Conservation (phyloP, 2,113 vertebrate species). For the Hemichromis elongatus region DNA sequence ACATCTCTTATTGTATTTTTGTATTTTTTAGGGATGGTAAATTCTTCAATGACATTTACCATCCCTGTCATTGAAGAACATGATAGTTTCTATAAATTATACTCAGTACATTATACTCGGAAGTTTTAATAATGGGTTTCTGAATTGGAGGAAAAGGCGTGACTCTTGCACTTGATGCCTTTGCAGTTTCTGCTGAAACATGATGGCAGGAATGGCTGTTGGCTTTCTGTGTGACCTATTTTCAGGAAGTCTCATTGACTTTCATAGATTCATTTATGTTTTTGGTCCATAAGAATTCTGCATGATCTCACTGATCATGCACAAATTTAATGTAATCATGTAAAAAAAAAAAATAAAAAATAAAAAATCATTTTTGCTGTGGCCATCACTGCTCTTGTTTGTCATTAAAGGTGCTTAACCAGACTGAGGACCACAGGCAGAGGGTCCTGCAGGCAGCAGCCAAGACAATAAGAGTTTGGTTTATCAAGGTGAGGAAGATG, state of each 20-base stretch:
- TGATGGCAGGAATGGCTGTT: background rate
- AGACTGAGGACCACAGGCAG: slow-evolving; percentile 96
- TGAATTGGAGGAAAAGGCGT: background rate
- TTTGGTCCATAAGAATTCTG: background rate
- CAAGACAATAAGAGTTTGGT: slow-evolving; percentile 94
- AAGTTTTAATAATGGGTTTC: rapidly evolving
- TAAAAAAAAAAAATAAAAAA: rapidly evolving
- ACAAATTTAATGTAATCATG: background rate
- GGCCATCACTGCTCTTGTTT: background rate
- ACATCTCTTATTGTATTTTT: background rate
- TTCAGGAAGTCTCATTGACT: background rate
- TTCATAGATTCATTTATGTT: background rate
- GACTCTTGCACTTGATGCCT: background rate
- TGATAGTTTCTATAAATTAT: background rate
- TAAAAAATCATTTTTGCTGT: background rate
- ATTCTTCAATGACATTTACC: too few relatives aligned
- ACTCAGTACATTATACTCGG: background rate
- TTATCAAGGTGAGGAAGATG: slow-evolving; percentile 99
- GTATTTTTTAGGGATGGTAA: background rate
- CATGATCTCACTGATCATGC: rapidly evolving
- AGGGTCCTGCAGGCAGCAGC: slow-evolving; percentile 93
- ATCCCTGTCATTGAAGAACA: background rate
- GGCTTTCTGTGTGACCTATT: background rate
- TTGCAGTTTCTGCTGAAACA: background rate
- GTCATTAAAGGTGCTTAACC: slow-evolving; percentile 86